Conservation (phyloP, 2,888 invertebrate species). For the Rhaphigaster nebulosa region DNA sequence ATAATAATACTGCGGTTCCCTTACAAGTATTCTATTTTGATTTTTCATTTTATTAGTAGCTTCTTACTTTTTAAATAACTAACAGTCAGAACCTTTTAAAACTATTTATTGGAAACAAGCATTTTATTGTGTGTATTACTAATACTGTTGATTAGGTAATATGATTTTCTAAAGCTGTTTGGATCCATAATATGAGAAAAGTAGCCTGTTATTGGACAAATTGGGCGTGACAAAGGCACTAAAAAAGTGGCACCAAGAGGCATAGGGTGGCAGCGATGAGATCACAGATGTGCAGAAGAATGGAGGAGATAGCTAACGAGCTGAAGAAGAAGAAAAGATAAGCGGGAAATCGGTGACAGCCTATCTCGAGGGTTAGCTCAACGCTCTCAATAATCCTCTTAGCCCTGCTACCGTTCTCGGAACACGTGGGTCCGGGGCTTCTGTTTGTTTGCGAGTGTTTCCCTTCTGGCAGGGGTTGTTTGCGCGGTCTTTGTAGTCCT, state of each 20-base stretch:
- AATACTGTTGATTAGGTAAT: neutral
- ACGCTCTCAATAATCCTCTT: neutral
- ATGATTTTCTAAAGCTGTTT: neutral
- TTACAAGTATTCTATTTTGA: no score
- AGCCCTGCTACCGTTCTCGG: neutral
- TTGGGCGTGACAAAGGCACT: neutral
- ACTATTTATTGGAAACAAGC: no score
- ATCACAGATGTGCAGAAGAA: neutral
- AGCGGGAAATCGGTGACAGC: neutral
- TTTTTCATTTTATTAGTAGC: no score
- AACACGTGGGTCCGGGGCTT: neutral
- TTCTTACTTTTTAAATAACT: no score
- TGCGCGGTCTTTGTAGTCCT: neutral
- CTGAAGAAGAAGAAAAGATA: neutral
- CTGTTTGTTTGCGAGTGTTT: neutral
- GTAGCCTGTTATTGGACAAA: neutral
- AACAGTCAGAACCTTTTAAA: no score
- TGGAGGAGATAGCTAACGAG: conserved; percentile 23
- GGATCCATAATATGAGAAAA: neutral
- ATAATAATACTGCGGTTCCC: no score
- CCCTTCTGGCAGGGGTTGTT: neutral
- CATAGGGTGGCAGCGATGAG: neutral
- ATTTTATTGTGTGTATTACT: no score
- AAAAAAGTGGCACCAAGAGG: neutral
- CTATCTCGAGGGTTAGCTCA: neutral